Base-by-base conservation (phyloP, 2,888 invertebrate species). In the Xanthia togata region DNA sequence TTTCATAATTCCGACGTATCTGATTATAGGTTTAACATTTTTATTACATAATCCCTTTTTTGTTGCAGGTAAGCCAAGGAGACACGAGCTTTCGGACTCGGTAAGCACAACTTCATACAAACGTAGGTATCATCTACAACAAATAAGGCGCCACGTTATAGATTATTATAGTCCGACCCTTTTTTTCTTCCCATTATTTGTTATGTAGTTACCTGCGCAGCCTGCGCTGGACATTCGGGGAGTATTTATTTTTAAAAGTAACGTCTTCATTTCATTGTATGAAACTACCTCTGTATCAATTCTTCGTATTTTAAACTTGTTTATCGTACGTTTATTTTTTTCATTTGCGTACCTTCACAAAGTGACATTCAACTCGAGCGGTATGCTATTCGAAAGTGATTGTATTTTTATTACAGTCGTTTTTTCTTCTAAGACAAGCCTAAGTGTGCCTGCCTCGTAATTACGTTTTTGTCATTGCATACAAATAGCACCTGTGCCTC, bases 41-140 rank as follows among this genome's bases (percentile, higher is more conserved):
- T 77, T 77, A 80, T 83, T 76, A 76, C 60, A 76, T 81, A 71
- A 86, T 84, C 78, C 79, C 59, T 80, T 76, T 78, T 83, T 91
- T 91, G 87, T 93, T 93, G 76, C 91, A 93, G 92, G 93, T 93
- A 92, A 92, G 89, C 86, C 72, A 57, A 68, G 74, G 73, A 65
- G 67, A 76, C 60, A 59, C 64, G 55, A 65, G 73, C 74, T 75
- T 84, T 88, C 60, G 60, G 26, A 60, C 59, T 77, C 73, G 87
- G 90, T 90, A 82, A 89, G 88, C 71, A 78, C 63, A 72, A 73
- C 59, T 75, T 69, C 75, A 57, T 73, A 69, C 74, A 59, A 78
- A 73, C 50, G 75, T 85, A n/a, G n/a, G n/a, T n/a, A 81, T 85
- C 75, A 84, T 85, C 63, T 75, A 67, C 74, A 73, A 82, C 77